Conservation (phyloP, 2,797 vertebrate genomes). For the Petrocephalus schoutedeni region DNA sequence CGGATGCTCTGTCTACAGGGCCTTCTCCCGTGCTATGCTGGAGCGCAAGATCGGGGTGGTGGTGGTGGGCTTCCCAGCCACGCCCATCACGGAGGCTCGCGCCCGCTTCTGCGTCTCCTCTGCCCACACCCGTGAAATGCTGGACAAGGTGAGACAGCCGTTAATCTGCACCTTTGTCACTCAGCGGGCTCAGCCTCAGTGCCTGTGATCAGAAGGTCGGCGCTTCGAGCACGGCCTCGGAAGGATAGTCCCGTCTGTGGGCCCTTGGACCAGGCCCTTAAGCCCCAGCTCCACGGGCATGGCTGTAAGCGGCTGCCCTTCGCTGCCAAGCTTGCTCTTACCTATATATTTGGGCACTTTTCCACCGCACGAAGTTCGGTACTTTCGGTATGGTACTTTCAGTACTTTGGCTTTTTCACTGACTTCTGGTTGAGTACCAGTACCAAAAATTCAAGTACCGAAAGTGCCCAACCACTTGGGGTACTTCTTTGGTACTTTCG, state of each 20-base stretch:
- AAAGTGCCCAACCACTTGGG: too few relatives aligned
- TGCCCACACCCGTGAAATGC: constrained; percentile 75
- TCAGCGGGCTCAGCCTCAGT: neutral
- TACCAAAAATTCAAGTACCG: too few relatives aligned
- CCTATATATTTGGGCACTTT: too few relatives aligned
- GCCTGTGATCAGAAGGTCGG: neutral
- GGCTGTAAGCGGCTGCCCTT: too few relatives aligned
- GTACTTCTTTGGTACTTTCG: too few relatives aligned
- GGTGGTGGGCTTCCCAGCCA: constrained; percentile 89
- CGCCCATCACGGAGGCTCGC: constrained; percentile 77
- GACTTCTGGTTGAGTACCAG: too few relatives aligned
- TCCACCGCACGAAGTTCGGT: too few relatives aligned
- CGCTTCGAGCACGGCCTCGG: neutral
- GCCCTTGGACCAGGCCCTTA: too few relatives aligned
- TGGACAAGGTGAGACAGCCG: constrained; percentile 70
- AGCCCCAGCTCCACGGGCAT: too few relatives aligned
- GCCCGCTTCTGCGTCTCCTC: constrained; percentile 87
- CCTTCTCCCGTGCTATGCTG: constrained; percentile 80
- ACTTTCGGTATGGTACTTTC: too few relatives aligned
- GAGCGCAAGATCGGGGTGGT: constrained; percentile 78
- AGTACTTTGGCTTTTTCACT: too few relatives aligned
- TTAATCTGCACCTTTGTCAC: neutral
- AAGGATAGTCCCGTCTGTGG: neutral
- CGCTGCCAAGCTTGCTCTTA: too few relatives aligned
- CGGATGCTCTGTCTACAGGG: constrained; percentile 53